Evolutionary conservation across 2,113 vertebrate genomes (phyloP), one percentile per base, ranked within the genome.

Genomic region (Lepus europaeus): DNA sequence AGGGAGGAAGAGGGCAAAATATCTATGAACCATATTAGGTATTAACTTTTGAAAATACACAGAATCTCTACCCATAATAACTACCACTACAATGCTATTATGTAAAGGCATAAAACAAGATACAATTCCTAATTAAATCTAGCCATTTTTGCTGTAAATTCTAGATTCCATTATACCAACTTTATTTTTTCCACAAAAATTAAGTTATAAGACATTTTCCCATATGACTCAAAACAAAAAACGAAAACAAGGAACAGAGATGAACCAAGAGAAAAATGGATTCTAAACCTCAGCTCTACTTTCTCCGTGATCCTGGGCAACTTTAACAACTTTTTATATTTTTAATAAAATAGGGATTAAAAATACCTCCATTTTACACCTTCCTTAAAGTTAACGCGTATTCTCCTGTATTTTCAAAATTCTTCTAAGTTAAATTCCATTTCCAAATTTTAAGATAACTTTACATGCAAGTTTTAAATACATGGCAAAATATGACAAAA

Each of bases 401-500:
- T 86, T 87, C 59, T 92, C 36, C 29, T 93, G 2, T 79, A 84
- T 73, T 85, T 96, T 89, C 51, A 61, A 94, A 83, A 66, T 77
- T 70, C 56, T 85, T 88, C 25, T 68, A 86, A 84, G 74, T 56
- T 63, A 91, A 77, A 83, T n/a, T 85, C 12, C 36, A 81, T 81
- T 92, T 95, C 9, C 78, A 73, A 84, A 95, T 36, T 96, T 86
- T 89, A 45, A 94, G 81, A 70, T 68, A 93, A 51, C 23, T 84
- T 93, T 51, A 88, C 31, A 81, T 5, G 22, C 69, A 78, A 80
- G 2, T 66, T 93, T 96, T 82, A 96, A 85, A 23, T 73, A 95
- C 51, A 39, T 89, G 84, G 70, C 80, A 95, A 91, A 97, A 96
- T 66, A 86, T 64, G 81, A 94, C 82, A 82, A 97, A 97, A 95